Evolutionary conservation across 1,140 invertebrate species (phyloP), one percentile per base, ranked within the genome.

Genomic region (Drusus annulatus): DNA sequence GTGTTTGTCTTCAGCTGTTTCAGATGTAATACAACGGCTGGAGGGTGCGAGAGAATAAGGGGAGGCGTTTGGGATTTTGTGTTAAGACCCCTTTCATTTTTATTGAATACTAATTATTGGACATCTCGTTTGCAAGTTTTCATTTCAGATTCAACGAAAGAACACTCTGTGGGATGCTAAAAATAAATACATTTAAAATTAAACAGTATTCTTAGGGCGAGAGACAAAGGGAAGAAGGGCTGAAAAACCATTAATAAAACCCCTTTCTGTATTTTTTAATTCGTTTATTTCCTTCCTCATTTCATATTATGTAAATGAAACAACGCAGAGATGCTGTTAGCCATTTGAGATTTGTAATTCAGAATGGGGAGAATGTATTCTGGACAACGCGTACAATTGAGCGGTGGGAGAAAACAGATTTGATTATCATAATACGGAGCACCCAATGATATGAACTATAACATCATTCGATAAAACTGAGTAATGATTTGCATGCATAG

Each of bases 41-140:
- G 28, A 69, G 69, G 76, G 19, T 45, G 45, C 21, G 68, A 71
- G 17, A 4, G n/a, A 10, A 31, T 3, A n/a, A 31, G 10, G n/a
- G 36, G 65, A 31, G 28, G 36, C 51, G 78, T 65, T 17, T 56
- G 54, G 54, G 54, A 10, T 6, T 82, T 82, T 78, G 56, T 45
- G 36, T 52, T 31, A 19, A 17, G 45, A 28, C 50, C 51, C 80
- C 52, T 60, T 74, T 75, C 65, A 69, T 80, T 80, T 83, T 83
- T 83, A 83, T 83, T 79, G 81, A 83, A 83, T 79, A 80, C 81
- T 80, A 83, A 83, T 83, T 83, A 83, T 83, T 80, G 79, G 79
- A 75, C 81, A 76, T 83, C 79, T 83, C 62, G 76, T 83, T 80
- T 76, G 81, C 62, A 80, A 83, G 81, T 83, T 83, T 83, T 83